phyloP scores from a whole-genome alignment of 2,113 vertebrate genomes.

The Triplophysa tibetana region DNA sequence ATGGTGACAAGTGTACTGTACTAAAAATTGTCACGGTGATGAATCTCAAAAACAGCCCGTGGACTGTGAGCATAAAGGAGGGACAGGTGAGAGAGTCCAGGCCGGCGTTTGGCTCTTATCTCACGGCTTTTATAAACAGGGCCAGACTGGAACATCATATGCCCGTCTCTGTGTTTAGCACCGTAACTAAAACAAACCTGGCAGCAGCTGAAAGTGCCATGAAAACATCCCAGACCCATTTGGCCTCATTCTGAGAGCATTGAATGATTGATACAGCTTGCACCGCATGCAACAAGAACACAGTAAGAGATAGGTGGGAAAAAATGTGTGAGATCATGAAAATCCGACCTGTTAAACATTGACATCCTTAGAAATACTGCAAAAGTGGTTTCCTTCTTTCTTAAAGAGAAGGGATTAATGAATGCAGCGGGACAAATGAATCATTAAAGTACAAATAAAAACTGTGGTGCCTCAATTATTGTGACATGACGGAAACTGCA shows the following conservation, averaged over 20 bases:
- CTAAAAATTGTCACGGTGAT: conserved; percentile 28
- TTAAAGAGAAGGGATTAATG: no score
- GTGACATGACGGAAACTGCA: no score
- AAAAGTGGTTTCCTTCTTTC: no score
- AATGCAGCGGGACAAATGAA: no score
- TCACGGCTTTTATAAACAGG: conserved; percentile 44
- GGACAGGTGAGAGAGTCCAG: conserved; percentile 37
- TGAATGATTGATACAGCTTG: neutral
- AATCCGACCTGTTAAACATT: no score
- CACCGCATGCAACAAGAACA: neutral
- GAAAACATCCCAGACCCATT: conserved; percentile 15
- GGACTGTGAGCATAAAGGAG: neutral
- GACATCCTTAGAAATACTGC: no score
- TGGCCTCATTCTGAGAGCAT: neutral
- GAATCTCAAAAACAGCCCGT: conserved; percentile 19
- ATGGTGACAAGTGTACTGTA: conserved; percentile 21
- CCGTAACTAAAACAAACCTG: conserved; percentile 50
- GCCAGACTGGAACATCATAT: conserved; percentile 23
- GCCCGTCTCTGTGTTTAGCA: conserved; percentile 47
- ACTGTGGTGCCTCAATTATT: no score
- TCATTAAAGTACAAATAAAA: no score
- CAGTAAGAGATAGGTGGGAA: no score
- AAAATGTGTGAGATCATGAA: no score
- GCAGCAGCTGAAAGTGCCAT: conserved; percentile 7
- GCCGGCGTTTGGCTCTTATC: conserved; percentile 42